Evolutionary conservation across 2,797 vertebrate species (phyloP).

Genomic region (Rhinophrynus dorsalis): DNA sequence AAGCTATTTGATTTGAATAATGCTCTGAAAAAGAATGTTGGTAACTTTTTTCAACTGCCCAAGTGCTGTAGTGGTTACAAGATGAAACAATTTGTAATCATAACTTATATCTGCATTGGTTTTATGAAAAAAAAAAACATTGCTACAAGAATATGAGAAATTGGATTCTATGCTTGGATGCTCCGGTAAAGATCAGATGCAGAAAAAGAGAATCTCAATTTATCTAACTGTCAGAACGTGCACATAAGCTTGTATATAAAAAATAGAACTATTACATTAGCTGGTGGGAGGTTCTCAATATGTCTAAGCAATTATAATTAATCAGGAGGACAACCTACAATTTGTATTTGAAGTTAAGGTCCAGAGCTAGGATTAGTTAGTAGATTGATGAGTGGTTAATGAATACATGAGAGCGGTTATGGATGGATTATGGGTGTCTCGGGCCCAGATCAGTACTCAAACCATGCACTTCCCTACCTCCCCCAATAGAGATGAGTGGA

Average conservation of each 20-base stretch:
- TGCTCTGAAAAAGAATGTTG: conserved; percentile 14
- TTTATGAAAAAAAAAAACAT: conserved; percentile 41
- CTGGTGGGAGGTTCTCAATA: neutral
- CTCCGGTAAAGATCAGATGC: conserved; percentile 40
- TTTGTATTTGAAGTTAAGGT: too few species aligned
- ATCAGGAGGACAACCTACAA: too few species aligned
- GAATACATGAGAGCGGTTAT: too few species aligned
- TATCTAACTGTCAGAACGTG: conserved; percentile 42
- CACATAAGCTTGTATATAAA: conserved; percentile 6
- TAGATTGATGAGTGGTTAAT: too few species aligned
- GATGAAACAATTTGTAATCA: conserved; percentile 36
- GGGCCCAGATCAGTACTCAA: too few species aligned
- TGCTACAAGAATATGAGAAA: conserved; percentile 45
- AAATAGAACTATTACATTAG: neutral
- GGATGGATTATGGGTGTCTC: too few species aligned
- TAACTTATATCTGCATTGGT: conserved; percentile 38
- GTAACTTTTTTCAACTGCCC: neutral
- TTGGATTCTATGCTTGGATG: conserved; percentile 46
- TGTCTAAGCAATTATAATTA: too few species aligned
- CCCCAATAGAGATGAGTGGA: too few species aligned
- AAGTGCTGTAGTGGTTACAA: neutral
- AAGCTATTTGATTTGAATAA: conserved; percentile 29
- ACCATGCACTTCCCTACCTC: too few species aligned
- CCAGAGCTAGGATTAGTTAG: too few species aligned
- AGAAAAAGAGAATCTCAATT: conserved; percentile 42